Evolutionary conservation across 92 coral and sea anemone species (phyloP), one percentile per base, ranked within the genome.

Genomic region (Zoanthus sociatus): DNA sequence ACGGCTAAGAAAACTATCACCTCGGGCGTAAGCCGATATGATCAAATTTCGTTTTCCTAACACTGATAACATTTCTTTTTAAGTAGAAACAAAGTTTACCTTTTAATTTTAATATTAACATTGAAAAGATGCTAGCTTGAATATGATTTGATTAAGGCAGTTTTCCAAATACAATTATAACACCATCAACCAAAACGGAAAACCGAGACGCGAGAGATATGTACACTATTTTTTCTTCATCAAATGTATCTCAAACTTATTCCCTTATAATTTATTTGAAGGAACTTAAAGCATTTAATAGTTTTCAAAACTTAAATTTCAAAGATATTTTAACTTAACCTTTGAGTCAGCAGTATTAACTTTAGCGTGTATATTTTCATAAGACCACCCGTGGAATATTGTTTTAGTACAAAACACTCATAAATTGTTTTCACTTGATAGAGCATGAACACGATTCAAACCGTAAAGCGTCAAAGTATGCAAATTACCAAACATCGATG

Each of bases 381-480:
- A 21, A 5, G 76, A 81, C 85, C 85, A 56, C 85, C 85, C 74
- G 85, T 26, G 4, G 71, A 3, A 7, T 37, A 7, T 45, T 71
- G 30, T 60, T 18, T 10, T 14, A 3, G 20, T 45, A n/a, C 44
- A 18, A 44, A 33, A 17, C 13, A 26, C 10, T 66, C 47, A 20
- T 20, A 69, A 63, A 20, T 71, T 63, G 85, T 64, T 64, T 64
- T 81, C 61, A 10, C 44, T 48, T 45, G 21, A 64, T n/a, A 64
- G 32, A 26, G n/a, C n/a, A 2, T 63, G 21, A n/a, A 9, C 5
- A 5, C 32, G 6, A 7, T 63, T 63, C 69, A 4, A 63, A 9
- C 1, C 21, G 69, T 6, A 9, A 7, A 16, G 21, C 8, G 26
- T 1, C 5, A 17, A 15, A 17, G 21, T 17, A 63, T 63, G 30